Evolutionary conservation across 2,888 invertebrate species (phyloP).

Genomic region (Epinotia brunnichana): DNA sequence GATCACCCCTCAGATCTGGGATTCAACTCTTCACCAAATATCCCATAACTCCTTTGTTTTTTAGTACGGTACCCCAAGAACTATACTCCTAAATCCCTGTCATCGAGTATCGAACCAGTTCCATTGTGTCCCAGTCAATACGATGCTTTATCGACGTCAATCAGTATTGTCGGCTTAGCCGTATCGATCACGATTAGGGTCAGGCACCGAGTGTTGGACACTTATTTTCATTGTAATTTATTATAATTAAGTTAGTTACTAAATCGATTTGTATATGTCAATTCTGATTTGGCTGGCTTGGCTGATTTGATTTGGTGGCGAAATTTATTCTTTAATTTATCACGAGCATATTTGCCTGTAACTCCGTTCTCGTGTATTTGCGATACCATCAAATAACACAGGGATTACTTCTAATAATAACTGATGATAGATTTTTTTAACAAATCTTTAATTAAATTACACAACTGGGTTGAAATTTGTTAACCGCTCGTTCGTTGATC

Average conservation of each 20-base stretch:
- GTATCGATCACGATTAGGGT: slow-evolving; percentile 62
- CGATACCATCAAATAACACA: too few relatives aligned
- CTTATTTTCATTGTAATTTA: slow-evolving; percentile 15
- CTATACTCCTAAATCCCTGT: slow-evolving; percentile 17
- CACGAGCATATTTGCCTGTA: too few relatives aligned
- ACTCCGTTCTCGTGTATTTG: too few relatives aligned
- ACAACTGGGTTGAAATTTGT: too few relatives aligned
- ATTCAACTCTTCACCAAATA: too few relatives aligned
- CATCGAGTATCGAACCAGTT: slow-evolving; percentile 67
- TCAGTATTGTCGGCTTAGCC: slow-evolving; percentile 81
- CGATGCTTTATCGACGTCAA: slow-evolving; percentile 76
- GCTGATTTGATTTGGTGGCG: slow-evolving; percentile 11
- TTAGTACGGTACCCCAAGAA: too few relatives aligned
- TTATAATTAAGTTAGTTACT: background rate
- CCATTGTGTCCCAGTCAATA: slow-evolving; percentile 73
- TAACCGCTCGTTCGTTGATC: too few relatives aligned
- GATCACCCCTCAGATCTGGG: too few relatives aligned
- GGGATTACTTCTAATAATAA: too few relatives aligned
- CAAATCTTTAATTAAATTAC: too few relatives aligned
- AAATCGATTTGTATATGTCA: slow-evolving; percentile 22
- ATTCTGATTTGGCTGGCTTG: slow-evolving; percentile 12
- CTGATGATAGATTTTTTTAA: too few relatives aligned
- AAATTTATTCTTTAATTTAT: background rate
- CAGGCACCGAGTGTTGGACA: slow-evolving; percentile 44
- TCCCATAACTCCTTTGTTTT: too few relatives aligned